Evolutionary conservation across 1,140 invertebrate species (phyloP).

Genomic region (Harpegnathos saltator): DNA sequence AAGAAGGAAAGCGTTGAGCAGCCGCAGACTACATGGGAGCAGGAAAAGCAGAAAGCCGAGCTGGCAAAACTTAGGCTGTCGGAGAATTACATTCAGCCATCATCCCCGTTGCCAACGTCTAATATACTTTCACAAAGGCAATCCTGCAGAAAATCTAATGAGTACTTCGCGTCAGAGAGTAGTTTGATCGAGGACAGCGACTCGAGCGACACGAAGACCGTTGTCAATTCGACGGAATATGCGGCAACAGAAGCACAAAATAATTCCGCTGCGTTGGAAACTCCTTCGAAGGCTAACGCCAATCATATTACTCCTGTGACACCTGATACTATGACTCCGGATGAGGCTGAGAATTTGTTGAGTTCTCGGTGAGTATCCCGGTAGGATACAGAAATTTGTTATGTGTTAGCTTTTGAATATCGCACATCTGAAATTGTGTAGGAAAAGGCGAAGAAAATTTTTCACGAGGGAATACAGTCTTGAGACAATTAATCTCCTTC

Average conservation of each 20-base stretch:
- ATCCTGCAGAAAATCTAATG: slow-evolving; percentile 51
- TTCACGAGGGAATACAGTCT: not conserved
- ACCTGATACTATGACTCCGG: slow-evolving; percentile 92
- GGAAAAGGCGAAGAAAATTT: slow-evolving; percentile 7
- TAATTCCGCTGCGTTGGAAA: slow-evolving; percentile 63
- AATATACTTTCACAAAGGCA: slow-evolving; percentile 47
- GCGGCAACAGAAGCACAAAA: slow-evolving; percentile 56
- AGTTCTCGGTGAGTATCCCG: slow-evolving; percentile 89
- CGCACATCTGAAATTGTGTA: not conserved
- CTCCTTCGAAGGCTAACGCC: slow-evolving; percentile 70
- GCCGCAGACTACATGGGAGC: slow-evolving; percentile 82
- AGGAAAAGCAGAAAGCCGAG: slow-evolving; percentile 83
- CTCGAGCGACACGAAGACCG: slow-evolving; percentile 78
- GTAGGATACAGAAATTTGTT: not conserved
- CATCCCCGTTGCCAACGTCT: slow-evolving; percentile 22
- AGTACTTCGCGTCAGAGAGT: slow-evolving; percentile 55
- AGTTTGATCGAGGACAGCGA: slow-evolving; percentile 78
- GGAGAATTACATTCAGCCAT: slow-evolving; percentile 64
- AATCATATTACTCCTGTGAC: slow-evolving; percentile 71
- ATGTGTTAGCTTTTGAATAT: slow-evolving; percentile 5
- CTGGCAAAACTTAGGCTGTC: slow-evolving; percentile 78
- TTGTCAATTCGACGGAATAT: slow-evolving; percentile 74
- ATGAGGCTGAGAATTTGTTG: slow-evolving; percentile 93
- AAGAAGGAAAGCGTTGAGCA: slow-evolving; percentile 69
- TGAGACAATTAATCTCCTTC: not conserved